Percentiles rank a stretch among this genome's conserved stretches.
These are phyloP conservation scores for Tetramorium bicarinatum DNA, from an alignment of 2,888 invertebrate genomes.

Conservation along the genomic window DNA sequence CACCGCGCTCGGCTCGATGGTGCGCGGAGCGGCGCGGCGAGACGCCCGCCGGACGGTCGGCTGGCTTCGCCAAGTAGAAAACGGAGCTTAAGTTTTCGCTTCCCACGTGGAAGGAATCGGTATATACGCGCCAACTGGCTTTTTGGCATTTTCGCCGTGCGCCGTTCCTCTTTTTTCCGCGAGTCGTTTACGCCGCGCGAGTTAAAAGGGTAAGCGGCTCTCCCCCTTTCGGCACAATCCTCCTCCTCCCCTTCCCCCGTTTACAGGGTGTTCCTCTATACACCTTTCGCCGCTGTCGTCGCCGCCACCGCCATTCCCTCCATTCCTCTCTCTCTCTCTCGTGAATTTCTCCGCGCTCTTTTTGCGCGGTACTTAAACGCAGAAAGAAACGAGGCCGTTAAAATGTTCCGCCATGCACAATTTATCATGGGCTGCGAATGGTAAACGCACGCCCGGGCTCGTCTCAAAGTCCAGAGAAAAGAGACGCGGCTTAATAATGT, in stretches of 20 bases:
- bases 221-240: constrained; percentile 46
- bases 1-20: constrained; percentile 62
- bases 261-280: constrained; percentile 60
- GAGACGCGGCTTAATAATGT: constrained; percentile 74
- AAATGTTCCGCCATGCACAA: constrained; percentile 83
- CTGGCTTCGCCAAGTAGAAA: constrained; percentile 54
- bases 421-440: constrained; percentile 80
- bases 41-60: constrained; percentile 43
- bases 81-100: constrained; percentile 72
- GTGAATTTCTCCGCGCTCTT: constrained; percentile 62
- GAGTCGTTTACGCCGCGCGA: constrained; percentile 67
- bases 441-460: constrained; percentile 74
- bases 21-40: constrained; percentile 55
- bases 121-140: constrained; percentile 65
- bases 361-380: constrained; percentile 76
- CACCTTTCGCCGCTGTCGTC: constrained; percentile 48
- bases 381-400: constrained; percentile 80
- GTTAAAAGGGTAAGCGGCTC: constrained; percentile 68
- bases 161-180: constrained; percentile 67
- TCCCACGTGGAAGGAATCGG: constrained; percentile 73
- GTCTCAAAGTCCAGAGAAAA: constrained; percentile 76
- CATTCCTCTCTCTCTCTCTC: constrained; percentile 60
- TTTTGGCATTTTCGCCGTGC: constrained; percentile 70
- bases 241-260: background rate
- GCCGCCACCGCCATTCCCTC: constrained; percentile 41